These are phyloP conservation scores for Etheostoma nigrum DNA, from an alignment of 2,797 vertebrate genomes.

Conservation along the genomic window DNA sequence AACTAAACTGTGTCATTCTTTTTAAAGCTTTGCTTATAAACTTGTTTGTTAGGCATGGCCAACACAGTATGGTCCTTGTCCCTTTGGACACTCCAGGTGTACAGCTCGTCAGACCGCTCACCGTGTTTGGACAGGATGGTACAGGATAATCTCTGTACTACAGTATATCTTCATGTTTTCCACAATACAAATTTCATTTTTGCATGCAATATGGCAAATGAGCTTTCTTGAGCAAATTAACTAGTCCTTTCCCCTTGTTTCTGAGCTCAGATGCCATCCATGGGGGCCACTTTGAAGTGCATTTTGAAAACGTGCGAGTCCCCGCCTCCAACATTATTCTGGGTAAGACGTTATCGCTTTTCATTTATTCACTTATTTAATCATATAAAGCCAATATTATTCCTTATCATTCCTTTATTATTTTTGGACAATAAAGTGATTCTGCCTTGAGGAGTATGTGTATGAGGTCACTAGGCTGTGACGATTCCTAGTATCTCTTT, in stretches of 20 bases:
- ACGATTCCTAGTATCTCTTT: background rate
- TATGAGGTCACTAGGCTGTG: background rate
- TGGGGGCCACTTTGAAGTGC: slow-evolving; percentile 95
- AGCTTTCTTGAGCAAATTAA: background rate
- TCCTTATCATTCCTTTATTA: background rate
- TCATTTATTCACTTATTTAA: background rate
- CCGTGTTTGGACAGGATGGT: slow-evolving; percentile 94
- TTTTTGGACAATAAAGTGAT: slow-evolving; percentile 10
- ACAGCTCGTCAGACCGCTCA: slow-evolving; percentile 88
- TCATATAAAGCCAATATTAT: background rate
- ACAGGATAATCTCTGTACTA: background rate
- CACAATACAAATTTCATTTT: background rate
- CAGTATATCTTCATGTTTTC: background rate
- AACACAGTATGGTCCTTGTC: slow-evolving; percentile 95
- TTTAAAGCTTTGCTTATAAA: background rate
- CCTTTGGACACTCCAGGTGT: slow-evolving; percentile 90
- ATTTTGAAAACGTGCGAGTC: slow-evolving; percentile 90
- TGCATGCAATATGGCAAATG: background rate
- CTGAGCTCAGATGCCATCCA: slow-evolving; percentile 88
- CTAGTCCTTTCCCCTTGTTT: background rate
- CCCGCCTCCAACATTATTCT: slow-evolving; percentile 90
- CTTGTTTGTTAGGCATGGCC: slow-evolving; percentile 84
- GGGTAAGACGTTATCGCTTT: slow-evolving; percentile 76
- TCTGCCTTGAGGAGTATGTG: background rate
- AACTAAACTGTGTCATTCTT: background rate